A percentile compares a stretch with the other conserved stretches of the same genome.
Evolutionary conservation across 1,140 invertebrate species (phyloP).

Genomic region (Drosophila arizonae): DNA sequence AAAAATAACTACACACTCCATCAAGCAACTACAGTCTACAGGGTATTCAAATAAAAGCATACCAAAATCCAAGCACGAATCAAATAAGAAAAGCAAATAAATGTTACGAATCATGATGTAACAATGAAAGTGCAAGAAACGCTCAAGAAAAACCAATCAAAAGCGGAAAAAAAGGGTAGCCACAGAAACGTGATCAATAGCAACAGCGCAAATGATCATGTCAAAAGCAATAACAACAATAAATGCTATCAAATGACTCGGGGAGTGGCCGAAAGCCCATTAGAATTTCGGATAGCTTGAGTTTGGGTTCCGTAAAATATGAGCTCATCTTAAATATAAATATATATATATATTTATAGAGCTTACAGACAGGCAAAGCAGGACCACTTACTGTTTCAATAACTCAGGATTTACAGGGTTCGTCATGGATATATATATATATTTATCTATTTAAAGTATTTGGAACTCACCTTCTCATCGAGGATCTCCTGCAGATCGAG

Average conservation of each 20-base stretch:
- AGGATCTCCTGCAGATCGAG: conserved; percentile 89
- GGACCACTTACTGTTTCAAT: no score
- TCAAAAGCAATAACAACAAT: conserved; percentile 6
- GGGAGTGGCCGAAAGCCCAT: not conserved
- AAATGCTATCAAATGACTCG: not conserved
- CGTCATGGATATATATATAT: no score
- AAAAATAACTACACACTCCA: no score
- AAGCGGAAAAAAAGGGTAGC: conserved; percentile 7
- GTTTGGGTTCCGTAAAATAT: no score
- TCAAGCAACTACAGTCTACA: no score
- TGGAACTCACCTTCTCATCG: conserved; percentile 67
- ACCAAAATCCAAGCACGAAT: conserved; percentile 2
- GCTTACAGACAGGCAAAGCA: no score
- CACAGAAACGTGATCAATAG: conserved; percentile 41
- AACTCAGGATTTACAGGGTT: not conserved
- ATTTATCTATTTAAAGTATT: not conserved
- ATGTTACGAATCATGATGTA: conserved; percentile 60
- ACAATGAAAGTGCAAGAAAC: conserved; percentile 67
- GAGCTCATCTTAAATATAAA: no score
- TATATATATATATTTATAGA: no score
- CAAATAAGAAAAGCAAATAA: conserved; percentile 29
- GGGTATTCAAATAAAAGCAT: conserved; percentile 25
- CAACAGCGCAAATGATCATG: conserved; percentile 9
- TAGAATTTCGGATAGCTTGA: not conserved
- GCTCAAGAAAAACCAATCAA: conserved; percentile 28